These are phyloP conservation scores for Plebejus melissa DNA, from an alignment of 2,888 invertebrate species.

Conservation along the genomic window DNA sequence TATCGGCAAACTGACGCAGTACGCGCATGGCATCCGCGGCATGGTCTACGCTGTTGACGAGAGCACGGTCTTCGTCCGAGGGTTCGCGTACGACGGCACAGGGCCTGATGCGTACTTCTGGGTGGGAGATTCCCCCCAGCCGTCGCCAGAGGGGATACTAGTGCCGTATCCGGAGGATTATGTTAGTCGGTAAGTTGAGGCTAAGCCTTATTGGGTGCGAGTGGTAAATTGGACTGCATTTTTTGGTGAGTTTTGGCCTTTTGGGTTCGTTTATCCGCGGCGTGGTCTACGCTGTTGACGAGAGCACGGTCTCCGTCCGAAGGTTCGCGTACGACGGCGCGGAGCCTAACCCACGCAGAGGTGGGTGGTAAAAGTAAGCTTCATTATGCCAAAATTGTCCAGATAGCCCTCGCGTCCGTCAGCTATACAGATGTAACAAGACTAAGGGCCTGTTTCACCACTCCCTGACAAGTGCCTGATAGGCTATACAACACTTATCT, in stretches of 20 bases:
- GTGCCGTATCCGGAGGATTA: constrained; percentile 93
- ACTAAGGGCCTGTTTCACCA: too few species aligned
- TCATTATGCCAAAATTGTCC: too few species aligned
- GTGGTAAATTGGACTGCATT: too few species aligned
- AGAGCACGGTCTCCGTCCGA: constrained; percentile 90
- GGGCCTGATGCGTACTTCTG: constrained; percentile 94
- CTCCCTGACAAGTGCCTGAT: too few species aligned
- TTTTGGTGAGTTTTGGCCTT: too few species aligned
- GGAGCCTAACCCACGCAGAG: too few species aligned
- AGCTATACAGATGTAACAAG: too few species aligned
- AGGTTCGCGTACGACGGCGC: constrained; percentile 86
- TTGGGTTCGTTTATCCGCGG: constrained; percentile 79
- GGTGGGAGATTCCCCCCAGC: constrained; percentile 90
- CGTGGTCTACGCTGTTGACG: constrained; percentile 79
- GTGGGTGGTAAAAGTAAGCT: too few species aligned
- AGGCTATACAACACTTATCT: too few species aligned
- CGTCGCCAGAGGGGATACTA: constrained; percentile 89
- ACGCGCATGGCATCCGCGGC: constrained; percentile 89
- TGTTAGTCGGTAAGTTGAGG: constrained; percentile 80
- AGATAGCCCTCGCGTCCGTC: too few species aligned
- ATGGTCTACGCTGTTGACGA: constrained; percentile 93
- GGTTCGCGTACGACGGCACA: constrained; percentile 92
- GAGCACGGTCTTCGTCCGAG: constrained; percentile 89
- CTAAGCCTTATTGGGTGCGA: background rate
- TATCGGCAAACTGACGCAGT: constrained; percentile 85